phyloP scores from a whole-genome alignment of 1,140 invertebrate species.

The Neotoxoptera formosana region DNA sequence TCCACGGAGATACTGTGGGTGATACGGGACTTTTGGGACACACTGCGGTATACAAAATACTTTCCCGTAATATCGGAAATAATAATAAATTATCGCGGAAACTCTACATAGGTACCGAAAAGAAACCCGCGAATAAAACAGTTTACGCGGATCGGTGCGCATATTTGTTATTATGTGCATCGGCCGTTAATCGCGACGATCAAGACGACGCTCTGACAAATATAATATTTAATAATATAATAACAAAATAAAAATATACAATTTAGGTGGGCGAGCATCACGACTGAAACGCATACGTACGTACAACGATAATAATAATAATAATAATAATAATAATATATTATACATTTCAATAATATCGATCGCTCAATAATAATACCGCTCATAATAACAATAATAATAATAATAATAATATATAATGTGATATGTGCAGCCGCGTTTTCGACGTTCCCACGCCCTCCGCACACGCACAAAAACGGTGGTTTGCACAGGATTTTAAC shows the following conservation, averaged over 20 bases:
- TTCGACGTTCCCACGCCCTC: constrained; percentile 13
- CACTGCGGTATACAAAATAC: too few relatives aligned
- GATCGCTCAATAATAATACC: background rate
- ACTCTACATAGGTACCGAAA: background rate
- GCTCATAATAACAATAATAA: background rate
- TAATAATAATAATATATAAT: background rate
- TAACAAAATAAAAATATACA: background rate
- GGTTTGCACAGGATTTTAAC: constrained; percentile 35
- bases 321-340: too few relatives aligned
- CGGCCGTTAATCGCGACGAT: background rate
- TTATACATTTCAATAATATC: background rate
- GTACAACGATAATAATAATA: too few relatives aligned
- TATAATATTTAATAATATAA: too few relatives aligned
- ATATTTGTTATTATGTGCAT: background rate
- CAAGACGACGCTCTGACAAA: background rate
- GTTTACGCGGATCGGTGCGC: background rate
- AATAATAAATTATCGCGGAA: background rate
- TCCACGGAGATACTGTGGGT: too few relatives aligned
- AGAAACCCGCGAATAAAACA: background rate
- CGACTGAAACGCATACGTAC: background rate
- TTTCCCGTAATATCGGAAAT: background rate
- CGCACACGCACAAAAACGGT: background rate
- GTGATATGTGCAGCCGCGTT: background rate
- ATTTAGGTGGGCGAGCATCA: background rate
- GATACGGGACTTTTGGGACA: too few relatives aligned